Evolutionary conservation across 2,888 invertebrate species (phyloP).

Genomic region (Frankliniella intonsa): DNA sequence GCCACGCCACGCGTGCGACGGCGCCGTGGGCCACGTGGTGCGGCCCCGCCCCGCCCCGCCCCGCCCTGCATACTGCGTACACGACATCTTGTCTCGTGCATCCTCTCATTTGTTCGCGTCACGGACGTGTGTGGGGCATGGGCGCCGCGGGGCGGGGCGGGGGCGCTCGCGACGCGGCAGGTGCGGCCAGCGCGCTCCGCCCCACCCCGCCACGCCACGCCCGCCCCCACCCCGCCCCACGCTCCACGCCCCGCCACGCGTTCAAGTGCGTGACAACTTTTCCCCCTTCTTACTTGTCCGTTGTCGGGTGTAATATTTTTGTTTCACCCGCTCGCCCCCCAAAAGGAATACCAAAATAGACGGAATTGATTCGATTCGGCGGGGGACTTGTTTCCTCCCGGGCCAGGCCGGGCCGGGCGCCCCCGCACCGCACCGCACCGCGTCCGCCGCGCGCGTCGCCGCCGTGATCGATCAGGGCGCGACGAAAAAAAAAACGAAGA

Average conservation of each 20-base stretch:
- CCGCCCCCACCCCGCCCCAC: background rate
- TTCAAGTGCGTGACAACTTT: background rate
- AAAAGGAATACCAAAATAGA: background rate
- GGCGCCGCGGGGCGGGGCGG: background rate
- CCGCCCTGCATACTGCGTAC: too few species aligned
- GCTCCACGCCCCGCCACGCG: background rate
- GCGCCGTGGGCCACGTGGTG: background rate
- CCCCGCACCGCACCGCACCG: background rate
- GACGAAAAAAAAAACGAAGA: background rate
- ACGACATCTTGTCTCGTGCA: background rate
- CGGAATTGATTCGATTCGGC: background rate
- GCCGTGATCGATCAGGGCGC: background rate
- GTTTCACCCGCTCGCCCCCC: background rate
- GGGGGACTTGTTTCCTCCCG: too few species aligned
- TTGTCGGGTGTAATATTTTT: background rate
- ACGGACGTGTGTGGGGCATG: background rate
- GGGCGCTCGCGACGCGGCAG: background rate
- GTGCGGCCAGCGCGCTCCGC: background rate
- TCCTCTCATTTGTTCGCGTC: conserved; percentile 18
- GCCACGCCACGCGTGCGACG: background rate
- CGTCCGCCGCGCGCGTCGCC: background rate
- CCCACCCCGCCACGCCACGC: background rate
- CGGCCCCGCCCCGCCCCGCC: too few species aligned
- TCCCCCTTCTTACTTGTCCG: background rate
- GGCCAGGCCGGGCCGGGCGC: too few species aligned